Percentiles rank a stretch among this genome's conserved stretches.
Conservation (phyloP, 2,113 vertebrate genomes). For the Hyperopisus bebe region DNA sequence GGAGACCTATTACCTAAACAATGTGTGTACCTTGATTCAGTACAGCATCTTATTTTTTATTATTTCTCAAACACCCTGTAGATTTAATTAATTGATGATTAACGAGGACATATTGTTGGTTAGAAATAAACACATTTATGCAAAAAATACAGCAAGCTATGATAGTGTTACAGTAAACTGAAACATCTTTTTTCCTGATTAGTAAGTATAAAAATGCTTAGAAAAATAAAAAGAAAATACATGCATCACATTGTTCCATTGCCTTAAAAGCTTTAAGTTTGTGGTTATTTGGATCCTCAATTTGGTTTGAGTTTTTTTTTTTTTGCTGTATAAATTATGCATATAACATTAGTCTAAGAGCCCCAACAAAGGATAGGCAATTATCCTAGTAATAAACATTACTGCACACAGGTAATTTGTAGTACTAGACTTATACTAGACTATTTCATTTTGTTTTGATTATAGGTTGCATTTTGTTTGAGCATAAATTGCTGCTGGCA, state of each 20-base stretch:
- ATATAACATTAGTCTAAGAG: not conserved
- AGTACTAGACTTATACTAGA: not conserved
- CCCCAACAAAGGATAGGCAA: not conserved
- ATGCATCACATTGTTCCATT: not conserved
- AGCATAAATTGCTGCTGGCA: not conserved
- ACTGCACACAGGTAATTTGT: not conserved
- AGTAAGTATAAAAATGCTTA: not conserved
- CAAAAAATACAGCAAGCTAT: not conserved
- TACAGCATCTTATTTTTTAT: not conserved
- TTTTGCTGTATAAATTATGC: not conserved
- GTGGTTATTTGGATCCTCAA: not conserved
- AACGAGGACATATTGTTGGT: not conserved
- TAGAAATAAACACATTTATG: not conserved
- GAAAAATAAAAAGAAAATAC: not conserved
- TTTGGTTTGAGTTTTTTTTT: not conserved
- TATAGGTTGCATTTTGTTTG: not conserved
- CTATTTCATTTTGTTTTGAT: not conserved
- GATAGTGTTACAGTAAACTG: not conserved
- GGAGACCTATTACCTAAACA: not conserved
- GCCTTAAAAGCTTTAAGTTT: not conserved
- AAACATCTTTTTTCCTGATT: not conserved
- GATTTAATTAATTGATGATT: not conserved
- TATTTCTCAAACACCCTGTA: not conserved
- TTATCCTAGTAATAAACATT: slow-evolving; percentile 1
- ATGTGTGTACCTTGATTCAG: not conserved